Evolutionary conservation across 2,797 vertebrate species (phyloP).

Genomic region (Cottoperca gobio): DNA sequence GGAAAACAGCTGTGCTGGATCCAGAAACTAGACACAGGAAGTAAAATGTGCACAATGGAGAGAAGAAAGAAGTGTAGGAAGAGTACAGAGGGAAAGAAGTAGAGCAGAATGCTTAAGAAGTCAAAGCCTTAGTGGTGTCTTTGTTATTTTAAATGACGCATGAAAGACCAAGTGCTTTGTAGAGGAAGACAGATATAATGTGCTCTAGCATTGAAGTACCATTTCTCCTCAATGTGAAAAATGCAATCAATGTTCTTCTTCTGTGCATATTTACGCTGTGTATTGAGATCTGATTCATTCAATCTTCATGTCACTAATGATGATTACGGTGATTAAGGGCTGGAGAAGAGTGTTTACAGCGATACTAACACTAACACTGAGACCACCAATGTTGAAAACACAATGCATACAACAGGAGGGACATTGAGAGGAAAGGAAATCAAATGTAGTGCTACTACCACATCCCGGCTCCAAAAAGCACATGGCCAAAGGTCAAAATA

Average conservation of each 20-base stretch:
- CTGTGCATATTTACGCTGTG: not conserved
- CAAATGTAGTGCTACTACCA: not conserved
- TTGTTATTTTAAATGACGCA: slow-evolving; percentile 34
- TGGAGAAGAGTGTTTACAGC: slow-evolving; percentile 1
- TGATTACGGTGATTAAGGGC: not conserved
- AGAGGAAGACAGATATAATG: slow-evolving; percentile 2
- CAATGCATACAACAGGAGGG: not conserved
- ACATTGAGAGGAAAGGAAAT: slow-evolving; percentile 29
- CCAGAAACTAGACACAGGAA: slow-evolving; percentile 23
- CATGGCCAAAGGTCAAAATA: not conserved
- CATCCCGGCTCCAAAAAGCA: not conserved
- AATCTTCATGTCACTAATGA: not conserved
- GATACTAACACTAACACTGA: not conserved
- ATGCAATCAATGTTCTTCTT: not conserved
- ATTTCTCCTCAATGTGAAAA: not conserved
- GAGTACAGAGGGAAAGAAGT: not conserved
- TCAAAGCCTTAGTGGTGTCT: not conserved
- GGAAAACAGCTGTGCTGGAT: slow-evolving; percentile 67
- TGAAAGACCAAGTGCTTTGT: slow-evolving; percentile 13
- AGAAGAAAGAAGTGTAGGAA: not conserved
- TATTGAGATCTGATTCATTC: not conserved
- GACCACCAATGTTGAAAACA: not conserved
- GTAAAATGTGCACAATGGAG: not conserved
- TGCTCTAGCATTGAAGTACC: slow-evolving; percentile 2
- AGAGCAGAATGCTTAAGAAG: slow-evolving; percentile 10